phyloP scores from a whole-genome alignment of 2,113 vertebrate species.

The Gallinago jamesoni region DNA sequence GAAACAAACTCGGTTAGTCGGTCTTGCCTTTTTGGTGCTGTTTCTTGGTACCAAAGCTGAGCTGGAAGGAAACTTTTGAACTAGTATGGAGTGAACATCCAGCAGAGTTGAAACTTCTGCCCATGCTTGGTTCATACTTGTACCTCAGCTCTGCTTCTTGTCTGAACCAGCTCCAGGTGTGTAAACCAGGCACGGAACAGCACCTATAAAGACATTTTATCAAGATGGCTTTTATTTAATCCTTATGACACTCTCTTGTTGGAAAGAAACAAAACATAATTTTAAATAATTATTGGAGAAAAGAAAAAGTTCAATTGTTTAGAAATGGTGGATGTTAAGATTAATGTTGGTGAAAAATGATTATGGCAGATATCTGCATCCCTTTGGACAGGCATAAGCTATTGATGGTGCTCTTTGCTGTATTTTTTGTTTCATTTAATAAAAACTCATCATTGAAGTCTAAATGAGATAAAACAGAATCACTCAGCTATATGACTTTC shows the following conservation, averaged over 20 bases:
- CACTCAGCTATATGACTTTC: background rate
- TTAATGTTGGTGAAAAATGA: background rate
- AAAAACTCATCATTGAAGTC: background rate
- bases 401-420: background rate
- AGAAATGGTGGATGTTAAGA: background rate
- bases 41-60: background rate
- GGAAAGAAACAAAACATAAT: background rate
- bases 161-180: background rate
- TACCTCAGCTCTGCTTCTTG: background rate
- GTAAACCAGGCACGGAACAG: background rate
- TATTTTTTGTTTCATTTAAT: background rate
- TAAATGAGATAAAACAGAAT: background rate
- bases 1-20: background rate
- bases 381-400: background rate
- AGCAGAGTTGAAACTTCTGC: background rate
- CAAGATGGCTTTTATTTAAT: background rate
- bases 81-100: background rate
- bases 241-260: background rate
- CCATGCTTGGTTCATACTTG: fast-evolving
- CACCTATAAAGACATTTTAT: background rate
- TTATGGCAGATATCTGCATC: background rate
- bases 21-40: background rate
- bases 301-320: background rate
- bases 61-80: background rate
- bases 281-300: background rate